Conservation (phyloP, 2,888 invertebrate genomes). For the Encarsia formosa region DNA sequence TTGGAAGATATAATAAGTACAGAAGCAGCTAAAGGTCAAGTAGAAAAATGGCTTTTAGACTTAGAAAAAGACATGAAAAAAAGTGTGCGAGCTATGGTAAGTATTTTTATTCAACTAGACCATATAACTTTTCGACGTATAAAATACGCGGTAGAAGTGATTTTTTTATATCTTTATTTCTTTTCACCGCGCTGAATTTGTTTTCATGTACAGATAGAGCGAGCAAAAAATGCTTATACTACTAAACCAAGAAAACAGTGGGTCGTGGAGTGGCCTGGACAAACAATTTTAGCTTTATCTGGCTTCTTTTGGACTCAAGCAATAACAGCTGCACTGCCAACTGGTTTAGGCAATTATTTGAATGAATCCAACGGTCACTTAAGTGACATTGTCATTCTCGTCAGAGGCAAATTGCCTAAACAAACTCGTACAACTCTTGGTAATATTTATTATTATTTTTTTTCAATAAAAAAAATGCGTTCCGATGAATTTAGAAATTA, state of each 20-base stretch:
- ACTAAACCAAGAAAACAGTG: slow-evolving; percentile 52
- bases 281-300: slow-evolving; percentile 66
- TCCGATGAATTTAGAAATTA: neutral
- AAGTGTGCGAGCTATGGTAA: slow-evolving; percentile 52
- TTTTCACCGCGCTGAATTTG: no score
- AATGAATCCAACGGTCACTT: slow-evolving; percentile 73
- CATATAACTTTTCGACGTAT: no score
- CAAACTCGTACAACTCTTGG: slow-evolving; percentile 87
- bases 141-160: no score
- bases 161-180: no score
- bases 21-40: slow-evolving; percentile 56
- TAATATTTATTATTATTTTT: slow-evolving; percentile 38
- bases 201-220: slow-evolving; percentile 48
- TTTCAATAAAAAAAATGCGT: no score
- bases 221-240: slow-evolving; percentile 51
- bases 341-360: slow-evolving; percentile 63
- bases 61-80: slow-evolving; percentile 49
- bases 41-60: slow-evolving; percentile 48
- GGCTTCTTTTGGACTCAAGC: slow-evolving; percentile 88
- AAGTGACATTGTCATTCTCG: slow-evolving; percentile 75
- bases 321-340: slow-evolving; percentile 71
- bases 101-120: slow-evolving; percentile 31
- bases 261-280: slow-evolving; percentile 64
- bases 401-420: slow-evolving; percentile 78
- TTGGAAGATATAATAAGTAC: slow-evolving; percentile 55